Percentiles rank a stretch among this genome's conserved stretches.
Evolutionary conservation across 2,888 invertebrate genomes (phyloP).

Genomic region (Anoncus sp.): DNA sequence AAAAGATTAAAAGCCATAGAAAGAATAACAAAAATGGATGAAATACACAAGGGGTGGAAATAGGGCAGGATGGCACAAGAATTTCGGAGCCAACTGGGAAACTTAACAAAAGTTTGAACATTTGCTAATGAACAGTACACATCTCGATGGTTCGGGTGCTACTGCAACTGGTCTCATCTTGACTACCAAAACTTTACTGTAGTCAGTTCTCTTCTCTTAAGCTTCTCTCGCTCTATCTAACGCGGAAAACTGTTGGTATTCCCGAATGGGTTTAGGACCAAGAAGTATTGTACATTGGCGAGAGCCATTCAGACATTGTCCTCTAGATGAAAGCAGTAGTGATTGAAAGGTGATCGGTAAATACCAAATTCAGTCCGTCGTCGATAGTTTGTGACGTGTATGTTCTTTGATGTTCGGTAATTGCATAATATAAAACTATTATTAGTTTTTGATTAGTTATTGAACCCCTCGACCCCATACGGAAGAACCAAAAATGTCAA

Average conservation of each 20-base stretch:
- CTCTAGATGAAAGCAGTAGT: background rate
- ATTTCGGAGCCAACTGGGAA: slow-evolving; percentile 53
- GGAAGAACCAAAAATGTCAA: no score
- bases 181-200: slow-evolving; percentile 34
- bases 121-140: slow-evolving; percentile 79
- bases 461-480: background rate
- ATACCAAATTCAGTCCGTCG: no score
- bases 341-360: background rate
- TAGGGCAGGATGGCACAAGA: slow-evolving; percentile 27
- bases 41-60: slow-evolving; percentile 6
- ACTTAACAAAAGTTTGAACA: slow-evolving; percentile 78
- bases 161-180: slow-evolving; percentile 40
- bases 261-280: background rate
- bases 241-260: slow-evolving; percentile 24
- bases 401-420: no score
- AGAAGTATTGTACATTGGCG: background rate
- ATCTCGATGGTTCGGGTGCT: slow-evolving; percentile 62
- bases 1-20: background rate
- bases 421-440: no score
- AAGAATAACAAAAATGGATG: background rate
- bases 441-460: background rate
- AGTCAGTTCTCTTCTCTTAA: background rate
- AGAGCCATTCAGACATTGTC: background rate
- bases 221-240: background rate
- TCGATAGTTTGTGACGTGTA: no score